These are phyloP conservation scores for Blastobasis adustella DNA, from an alignment of 2,888 invertebrate species.

Conservation along the genomic window DNA sequence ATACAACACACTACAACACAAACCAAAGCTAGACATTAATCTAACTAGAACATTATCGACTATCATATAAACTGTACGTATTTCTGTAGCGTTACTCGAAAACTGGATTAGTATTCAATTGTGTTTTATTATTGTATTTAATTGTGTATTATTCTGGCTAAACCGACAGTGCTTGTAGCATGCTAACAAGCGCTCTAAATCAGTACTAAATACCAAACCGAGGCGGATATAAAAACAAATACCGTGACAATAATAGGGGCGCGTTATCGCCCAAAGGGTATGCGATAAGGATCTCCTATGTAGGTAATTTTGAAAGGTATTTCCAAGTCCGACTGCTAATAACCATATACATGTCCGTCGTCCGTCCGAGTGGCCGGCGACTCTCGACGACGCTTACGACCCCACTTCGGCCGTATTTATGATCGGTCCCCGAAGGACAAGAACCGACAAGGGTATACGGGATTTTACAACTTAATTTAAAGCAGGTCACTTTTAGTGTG, in stretches of 20 bases:
- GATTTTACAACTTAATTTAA: constrained; percentile 66
- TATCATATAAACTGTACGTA: constrained; percentile 44
- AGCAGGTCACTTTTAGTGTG: constrained; percentile 38
- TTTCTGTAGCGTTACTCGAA: constrained; percentile 33
- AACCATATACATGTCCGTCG: constrained; percentile 59
- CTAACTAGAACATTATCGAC: constrained; percentile 29
- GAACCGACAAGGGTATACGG: constrained; percentile 29
- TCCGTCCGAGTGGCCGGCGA: constrained; percentile 31
- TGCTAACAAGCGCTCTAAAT: constrained; percentile 53
- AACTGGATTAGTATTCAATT: constrained; percentile 51
- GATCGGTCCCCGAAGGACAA: constrained; percentile 48
- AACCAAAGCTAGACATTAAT: constrained; percentile 34
- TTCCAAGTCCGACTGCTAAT: constrained; percentile 56
- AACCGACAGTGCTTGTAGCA: constrained; percentile 49
- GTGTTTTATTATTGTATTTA: constrained; percentile 34
- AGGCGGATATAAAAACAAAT: constrained; percentile 43
- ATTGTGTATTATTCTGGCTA: constrained; percentile 46
- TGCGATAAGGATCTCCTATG: constrained; percentile 56
- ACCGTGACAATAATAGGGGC: constrained; percentile 42
- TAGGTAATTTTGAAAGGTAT: constrained; percentile 55
- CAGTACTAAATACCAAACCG: constrained; percentile 49
- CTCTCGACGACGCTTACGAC: constrained; percentile 45
- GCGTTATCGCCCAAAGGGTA: constrained; percentile 36
- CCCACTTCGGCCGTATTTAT: constrained; percentile 59
- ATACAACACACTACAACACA: too few relatives aligned